These are phyloP conservation scores for Chromobotia macracanthus DNA, from an alignment of 2,797 vertebrate genomes.

Conservation along the genomic window DNA sequence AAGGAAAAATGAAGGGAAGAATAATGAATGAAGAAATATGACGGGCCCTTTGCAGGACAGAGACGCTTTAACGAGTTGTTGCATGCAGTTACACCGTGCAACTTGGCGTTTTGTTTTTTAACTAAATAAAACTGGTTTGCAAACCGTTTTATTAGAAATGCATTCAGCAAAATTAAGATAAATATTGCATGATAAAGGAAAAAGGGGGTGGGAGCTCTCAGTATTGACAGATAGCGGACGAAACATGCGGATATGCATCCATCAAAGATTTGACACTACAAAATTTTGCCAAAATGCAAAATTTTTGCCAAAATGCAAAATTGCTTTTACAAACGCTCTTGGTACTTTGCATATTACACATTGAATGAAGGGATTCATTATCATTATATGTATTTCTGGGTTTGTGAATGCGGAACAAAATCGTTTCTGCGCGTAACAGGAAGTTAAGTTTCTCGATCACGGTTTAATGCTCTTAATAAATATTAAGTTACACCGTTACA, in stretches of 20 bases:
- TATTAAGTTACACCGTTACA: not conserved
- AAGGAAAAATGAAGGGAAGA: too few species aligned
- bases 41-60: not conserved
- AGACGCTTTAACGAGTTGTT: not conserved
- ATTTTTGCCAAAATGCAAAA: too few species aligned
- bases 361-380: not conserved
- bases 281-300: too few species aligned
- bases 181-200: not conserved
- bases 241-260: not conserved
- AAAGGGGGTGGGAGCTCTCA: not conserved
- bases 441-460: conserved; percentile 56
- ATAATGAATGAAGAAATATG: not conserved
- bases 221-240: not conserved
- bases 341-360: not conserved
- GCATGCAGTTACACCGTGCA: too few species aligned
- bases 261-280: not conserved
- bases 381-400: too few species aligned
- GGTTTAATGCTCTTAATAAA: conserved; percentile 13
- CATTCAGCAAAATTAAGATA: not conserved
- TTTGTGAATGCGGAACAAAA: conserved; percentile 79
- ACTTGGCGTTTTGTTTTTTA: too few species aligned
- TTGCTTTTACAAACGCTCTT: not conserved
- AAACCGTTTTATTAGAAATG: not conserved
- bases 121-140: not conserved
- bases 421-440: conserved; percentile 59